Percentiles rank a stretch among this genome's conserved stretches.
These are phyloP conservation scores for Alloplasta piceator DNA, from an alignment of 2,888 invertebrate species.

Conservation along the genomic window DNA sequence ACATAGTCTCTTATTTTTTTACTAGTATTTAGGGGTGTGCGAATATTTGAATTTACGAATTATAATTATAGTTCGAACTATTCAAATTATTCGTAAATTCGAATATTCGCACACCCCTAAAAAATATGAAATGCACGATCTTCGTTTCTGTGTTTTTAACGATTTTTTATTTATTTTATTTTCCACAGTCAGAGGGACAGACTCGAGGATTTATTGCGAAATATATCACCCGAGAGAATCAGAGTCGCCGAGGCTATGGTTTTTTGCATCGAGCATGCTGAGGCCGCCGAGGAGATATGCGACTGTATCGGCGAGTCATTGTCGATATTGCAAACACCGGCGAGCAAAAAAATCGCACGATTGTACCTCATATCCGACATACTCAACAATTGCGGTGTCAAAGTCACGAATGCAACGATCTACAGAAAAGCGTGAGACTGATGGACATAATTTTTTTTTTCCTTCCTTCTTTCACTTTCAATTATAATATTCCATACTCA, in stretches of 20 bases:
- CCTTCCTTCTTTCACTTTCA: too few relatives aligned
- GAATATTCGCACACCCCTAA: too few relatives aligned
- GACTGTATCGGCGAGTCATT: constrained; percentile 96
- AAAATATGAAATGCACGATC: not conserved
- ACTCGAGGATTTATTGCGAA: constrained; percentile 95
- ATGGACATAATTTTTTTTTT: not conserved
- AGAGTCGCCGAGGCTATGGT: constrained; percentile 98
- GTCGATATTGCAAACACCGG: constrained; percentile 89
- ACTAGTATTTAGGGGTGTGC: too few relatives aligned
- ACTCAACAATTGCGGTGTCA: constrained; percentile 97
- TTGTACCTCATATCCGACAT: constrained; percentile 98
- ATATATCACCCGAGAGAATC: constrained; percentile 91
- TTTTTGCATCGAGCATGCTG: constrained; percentile 99
- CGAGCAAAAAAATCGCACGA: constrained; percentile 95
- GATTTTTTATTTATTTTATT: constrained; percentile 71
- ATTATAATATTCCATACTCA: not conserved
- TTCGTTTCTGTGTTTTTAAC: not conserved
- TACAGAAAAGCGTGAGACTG: constrained; percentile 92
- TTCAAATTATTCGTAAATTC: too few relatives aligned
- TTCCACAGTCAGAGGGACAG: constrained; percentile 93
- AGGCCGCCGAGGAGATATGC: constrained; percentile 97
- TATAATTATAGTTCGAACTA: too few relatives aligned
- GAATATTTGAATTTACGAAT: too few relatives aligned
- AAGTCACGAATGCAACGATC: constrained; percentile 97
- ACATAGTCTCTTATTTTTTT: too few relatives aligned